Evolutionary conservation across 2,797 vertebrate species (phyloP).

Genomic region (Balearica regulorum): DNA sequence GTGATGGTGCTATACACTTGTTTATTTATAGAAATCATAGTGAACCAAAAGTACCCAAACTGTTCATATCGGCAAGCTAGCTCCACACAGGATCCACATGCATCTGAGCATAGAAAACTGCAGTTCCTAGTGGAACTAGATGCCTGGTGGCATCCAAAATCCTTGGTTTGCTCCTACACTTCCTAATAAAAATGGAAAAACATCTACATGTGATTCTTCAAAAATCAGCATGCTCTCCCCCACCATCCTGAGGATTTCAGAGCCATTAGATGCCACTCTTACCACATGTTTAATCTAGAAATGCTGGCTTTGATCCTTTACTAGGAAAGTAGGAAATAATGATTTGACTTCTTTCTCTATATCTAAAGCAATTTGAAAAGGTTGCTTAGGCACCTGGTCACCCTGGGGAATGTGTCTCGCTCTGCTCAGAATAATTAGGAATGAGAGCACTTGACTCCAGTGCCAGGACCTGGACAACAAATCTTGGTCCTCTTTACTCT

Average conservation of each 20-base stretch:
- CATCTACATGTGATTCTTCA: background rate
- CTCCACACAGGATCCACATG: background rate
- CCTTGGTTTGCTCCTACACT: background rate
- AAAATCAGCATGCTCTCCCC: background rate
- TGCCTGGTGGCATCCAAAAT: background rate
- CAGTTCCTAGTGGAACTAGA: background rate
- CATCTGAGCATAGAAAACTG: background rate
- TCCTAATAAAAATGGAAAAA: background rate
- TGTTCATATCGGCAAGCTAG: background rate
- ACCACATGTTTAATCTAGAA: background rate
- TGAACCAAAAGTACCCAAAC: background rate
- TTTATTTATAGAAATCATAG: background rate
- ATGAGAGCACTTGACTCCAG: background rate
- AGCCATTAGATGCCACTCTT: slow-evolving; percentile 12
- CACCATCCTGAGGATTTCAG: background rate
- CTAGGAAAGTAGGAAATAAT: background rate
- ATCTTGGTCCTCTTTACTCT: background rate
- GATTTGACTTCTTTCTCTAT: background rate
- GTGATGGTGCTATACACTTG: background rate
- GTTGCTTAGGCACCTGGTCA: background rate
- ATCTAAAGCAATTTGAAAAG: background rate
- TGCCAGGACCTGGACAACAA: background rate
- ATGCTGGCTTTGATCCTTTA: background rate
- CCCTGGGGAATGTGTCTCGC: background rate
- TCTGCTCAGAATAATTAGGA: background rate